A percentile compares a stretch with the other conserved stretches of the same genome.
Evolutionary conservation across 2,888 invertebrate genomes (phyloP).

Genomic region (Leptogaster cylindrica): DNA sequence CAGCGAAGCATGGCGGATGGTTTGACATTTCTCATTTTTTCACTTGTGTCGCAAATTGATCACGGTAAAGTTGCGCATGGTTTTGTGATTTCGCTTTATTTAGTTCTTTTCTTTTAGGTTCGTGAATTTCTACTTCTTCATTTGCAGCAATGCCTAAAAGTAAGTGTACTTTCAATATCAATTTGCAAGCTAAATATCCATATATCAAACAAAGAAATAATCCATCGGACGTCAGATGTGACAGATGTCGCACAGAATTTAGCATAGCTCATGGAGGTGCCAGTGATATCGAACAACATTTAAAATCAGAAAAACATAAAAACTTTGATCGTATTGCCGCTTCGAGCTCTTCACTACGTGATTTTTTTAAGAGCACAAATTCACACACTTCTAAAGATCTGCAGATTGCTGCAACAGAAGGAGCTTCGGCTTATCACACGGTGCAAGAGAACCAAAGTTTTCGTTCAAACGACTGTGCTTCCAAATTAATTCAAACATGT

Average conservation of each 20-base stretch:
- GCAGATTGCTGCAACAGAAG: slow-evolving; percentile 45
- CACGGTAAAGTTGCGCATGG: too few species aligned
- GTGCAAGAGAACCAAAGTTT: slow-evolving; percentile 47
- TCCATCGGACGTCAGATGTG: slow-evolving; percentile 42
- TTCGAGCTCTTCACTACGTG: slow-evolving; percentile 43
- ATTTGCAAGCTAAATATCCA: too few species aligned
- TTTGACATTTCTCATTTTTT: too few species aligned
- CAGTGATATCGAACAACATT: slow-evolving; percentile 48
- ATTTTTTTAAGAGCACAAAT: slow-evolving; percentile 47
- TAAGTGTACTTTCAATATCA: too few species aligned
- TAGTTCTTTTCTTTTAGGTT: too few species aligned
- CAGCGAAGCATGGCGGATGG: too few species aligned
- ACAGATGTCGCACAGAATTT: slow-evolving; percentile 45
- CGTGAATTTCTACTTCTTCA: too few species aligned
- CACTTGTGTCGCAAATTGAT: too few species aligned
- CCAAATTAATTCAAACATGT: slow-evolving; percentile 47
- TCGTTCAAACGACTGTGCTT: slow-evolving; percentile 47
- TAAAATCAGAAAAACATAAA: slow-evolving; percentile 48
- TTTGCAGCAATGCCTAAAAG: too few species aligned
- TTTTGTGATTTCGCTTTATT: too few species aligned
- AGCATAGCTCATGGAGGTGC: slow-evolving; percentile 46
- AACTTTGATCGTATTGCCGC: slow-evolving; percentile 45
- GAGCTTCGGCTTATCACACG: slow-evolving; percentile 43
- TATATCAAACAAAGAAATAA: slow-evolving; percentile 48
- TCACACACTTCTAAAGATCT: slow-evolving; percentile 47